Base-by-base conservation (phyloP, 2,888 invertebrate genomes). In the Ormyrus rosae region DNA sequence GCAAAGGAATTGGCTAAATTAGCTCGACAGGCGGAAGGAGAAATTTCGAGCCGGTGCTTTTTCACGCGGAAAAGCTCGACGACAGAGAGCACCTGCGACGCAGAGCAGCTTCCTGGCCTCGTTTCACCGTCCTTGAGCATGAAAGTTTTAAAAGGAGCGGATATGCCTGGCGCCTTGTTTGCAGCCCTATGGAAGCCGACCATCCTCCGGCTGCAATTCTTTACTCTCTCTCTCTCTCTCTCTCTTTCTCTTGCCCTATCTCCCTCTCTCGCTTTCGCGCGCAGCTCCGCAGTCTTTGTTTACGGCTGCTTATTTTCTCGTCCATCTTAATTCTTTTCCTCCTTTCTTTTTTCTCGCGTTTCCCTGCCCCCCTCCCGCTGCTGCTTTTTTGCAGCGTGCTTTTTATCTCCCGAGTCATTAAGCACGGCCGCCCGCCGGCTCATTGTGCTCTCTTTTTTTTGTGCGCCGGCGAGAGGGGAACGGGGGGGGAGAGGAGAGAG, bases 371-470 rank as follows among this genome's bases (percentile, higher is more conserved):
- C 34, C 34, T 34, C 34, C 34, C 4, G 34, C 34, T 34, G 34
- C 34, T 34, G 34, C 60, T 72, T 60, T 64, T n/a, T 64, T 19
- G 8, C 56, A 34, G 55, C 69, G 51, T n/a, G 64, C 64, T 72
- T 53, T 58, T 81, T 78, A 78, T 79, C 74, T 74, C 50, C 69
- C 74, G 74, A 68, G 79, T 79, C 74, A 79, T 79, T 79, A 79
- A 74, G 74, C 70, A 75, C 75, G 75, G 68, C 58, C 73, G 61
- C 13, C 68, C 71, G 78, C 48, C 72, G 67, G 68, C 74, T 69
- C 69, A 56, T 68, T 61, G 72, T 63, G 45, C 13, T 34, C 68
- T 56, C 63, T 34, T 60, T 70, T 78, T 73, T 46, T 7, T 53
- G 11, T 11, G 55, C 45, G 68, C 46, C 5, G 46, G 11, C 0